phyloP scores from a whole-genome alignment of 1,140 invertebrate species.

The Pomacea maculata region DNA sequence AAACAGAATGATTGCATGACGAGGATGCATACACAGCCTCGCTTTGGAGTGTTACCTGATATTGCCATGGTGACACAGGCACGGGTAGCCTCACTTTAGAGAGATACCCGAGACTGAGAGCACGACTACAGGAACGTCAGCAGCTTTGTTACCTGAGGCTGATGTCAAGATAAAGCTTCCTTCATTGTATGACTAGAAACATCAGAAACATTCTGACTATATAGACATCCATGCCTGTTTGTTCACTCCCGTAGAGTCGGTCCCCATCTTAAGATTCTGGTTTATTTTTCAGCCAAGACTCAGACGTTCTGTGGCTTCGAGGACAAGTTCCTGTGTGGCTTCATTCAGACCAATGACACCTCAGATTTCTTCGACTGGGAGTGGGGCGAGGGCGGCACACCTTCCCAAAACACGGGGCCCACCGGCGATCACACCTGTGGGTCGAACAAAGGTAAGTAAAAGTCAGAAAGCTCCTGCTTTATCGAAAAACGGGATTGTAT shows the following conservation, averaged over 20 bases:
- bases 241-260: background rate
- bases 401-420: conserved; percentile 54
- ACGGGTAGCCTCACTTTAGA: too few species aligned
- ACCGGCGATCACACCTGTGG: conserved; percentile 57
- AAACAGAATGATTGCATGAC: too few species aligned
- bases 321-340: conserved; percentile 56
- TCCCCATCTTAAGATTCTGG: background rate
- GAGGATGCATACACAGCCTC: too few species aligned
- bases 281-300: conserved; percentile 53
- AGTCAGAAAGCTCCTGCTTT: background rate
- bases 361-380: conserved; percentile 58
- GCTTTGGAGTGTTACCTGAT: too few species aligned
- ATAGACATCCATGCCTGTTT: background rate
- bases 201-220: too few species aligned
- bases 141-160: background rate
- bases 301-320: conserved; percentile 59
- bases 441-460: conserved; percentile 11
- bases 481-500: background rate
- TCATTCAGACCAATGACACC: conserved; percentile 44
- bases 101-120: background rate
- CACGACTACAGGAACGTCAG: background rate
- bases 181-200: background rate
- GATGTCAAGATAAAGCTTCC: too few species aligned
- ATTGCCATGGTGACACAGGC: too few species aligned
- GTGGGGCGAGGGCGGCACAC: conserved; percentile 43